Base-by-base conservation (phyloP, 2,888 invertebrate genomes). In the Glyphotaelius pellucidus region DNA sequence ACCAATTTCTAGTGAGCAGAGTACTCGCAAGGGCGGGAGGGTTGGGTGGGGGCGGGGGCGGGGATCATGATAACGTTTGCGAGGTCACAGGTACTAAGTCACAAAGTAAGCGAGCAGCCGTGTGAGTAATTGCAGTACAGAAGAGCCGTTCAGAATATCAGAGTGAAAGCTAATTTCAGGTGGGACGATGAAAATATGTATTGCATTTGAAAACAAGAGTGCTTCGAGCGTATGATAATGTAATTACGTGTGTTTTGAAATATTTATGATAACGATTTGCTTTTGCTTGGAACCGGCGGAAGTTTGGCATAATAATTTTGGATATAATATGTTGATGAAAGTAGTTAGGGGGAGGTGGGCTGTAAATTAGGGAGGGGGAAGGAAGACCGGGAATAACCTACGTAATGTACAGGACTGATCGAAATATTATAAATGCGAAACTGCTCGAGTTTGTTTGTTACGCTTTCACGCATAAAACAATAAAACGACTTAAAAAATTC, bases 81-180 rank as follows among this genome's bases (percentile, higher is more conserved):
- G 67, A 67, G 67, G 67, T 67, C 25, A 67, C 67, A 67, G 67
- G 67, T 67, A 67, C 67, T 67, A 67, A 67, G 67, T 67, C 25
- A 67, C 67, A 67, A 67, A 67, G 67, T 67, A 67, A n/a, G 67
- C 67, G 25, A 67, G 25, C 67, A 67, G 67, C 67, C 67, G 67
- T 67, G 67, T n/a, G 67, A 67, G 25, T 67, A 67, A 67, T 67
- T 67, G 67, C 25, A 67, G n/a, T 67, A n/a, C 67, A 67, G 67
- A n/a, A 67, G 67, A 67, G 67, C 67, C n/a, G 67, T 67, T 67
- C 67, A 67, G 67, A 67, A 67, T 67, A 67, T 25, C 25, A 67
- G 67, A 67, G 67, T 67, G n/a, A 67, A 67, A 67, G 67, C 67
- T 67, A 67, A 67, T 67, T 67, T 67, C 67, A 67, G 67, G 67